These are phyloP conservation scores for Ectemnius cavifrons DNA, from an alignment of 2,888 invertebrate species.

Conservation along the genomic window DNA sequence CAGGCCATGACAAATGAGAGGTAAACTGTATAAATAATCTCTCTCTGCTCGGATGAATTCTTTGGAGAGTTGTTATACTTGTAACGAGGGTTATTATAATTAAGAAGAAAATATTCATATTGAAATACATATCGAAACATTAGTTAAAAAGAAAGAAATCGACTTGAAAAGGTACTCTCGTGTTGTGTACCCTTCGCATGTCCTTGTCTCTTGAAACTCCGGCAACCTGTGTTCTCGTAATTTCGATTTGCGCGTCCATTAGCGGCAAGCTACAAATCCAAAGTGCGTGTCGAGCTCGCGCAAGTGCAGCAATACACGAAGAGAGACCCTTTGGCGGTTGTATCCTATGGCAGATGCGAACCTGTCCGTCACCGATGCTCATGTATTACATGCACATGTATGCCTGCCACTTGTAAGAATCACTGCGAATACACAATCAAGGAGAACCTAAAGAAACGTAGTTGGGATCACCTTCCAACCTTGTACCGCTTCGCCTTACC, in stretches of 20 bases:
- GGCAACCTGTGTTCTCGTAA: slow-evolving; percentile 11
- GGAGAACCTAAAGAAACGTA: slow-evolving; percentile 60
- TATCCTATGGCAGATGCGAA: slow-evolving; percentile 34
- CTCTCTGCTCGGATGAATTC: no score
- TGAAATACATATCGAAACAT: no score
- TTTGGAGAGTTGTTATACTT: no score
- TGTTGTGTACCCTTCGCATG: no score
- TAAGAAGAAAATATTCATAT: no score
- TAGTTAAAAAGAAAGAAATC: no score
- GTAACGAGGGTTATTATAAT: no score
- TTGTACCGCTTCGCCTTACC: slow-evolving; percentile 44
- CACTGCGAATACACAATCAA: slow-evolving; percentile 47
- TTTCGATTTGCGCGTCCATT: slow-evolving; percentile 32
- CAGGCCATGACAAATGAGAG: no score
- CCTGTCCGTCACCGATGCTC: slow-evolving; percentile 40
- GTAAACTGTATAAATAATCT: no score
- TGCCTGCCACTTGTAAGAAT: slow-evolving; percentile 25
- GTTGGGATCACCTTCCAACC: slow-evolving; percentile 55
- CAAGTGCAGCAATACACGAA: slow-evolving; percentile 25
- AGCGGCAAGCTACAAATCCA: slow-evolving; percentile 26
- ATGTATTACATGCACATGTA: slow-evolving; percentile 21
- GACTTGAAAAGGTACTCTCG: no score
- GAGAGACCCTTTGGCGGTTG: slow-evolving; percentile 15
- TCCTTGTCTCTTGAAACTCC: no score
- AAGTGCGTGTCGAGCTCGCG: slow-evolving; percentile 17